Percentiles rank a stretch among this genome's conserved stretches.
Conservation (phyloP, 1,140 invertebrate species). For the Mercenaria mercenaria region DNA sequence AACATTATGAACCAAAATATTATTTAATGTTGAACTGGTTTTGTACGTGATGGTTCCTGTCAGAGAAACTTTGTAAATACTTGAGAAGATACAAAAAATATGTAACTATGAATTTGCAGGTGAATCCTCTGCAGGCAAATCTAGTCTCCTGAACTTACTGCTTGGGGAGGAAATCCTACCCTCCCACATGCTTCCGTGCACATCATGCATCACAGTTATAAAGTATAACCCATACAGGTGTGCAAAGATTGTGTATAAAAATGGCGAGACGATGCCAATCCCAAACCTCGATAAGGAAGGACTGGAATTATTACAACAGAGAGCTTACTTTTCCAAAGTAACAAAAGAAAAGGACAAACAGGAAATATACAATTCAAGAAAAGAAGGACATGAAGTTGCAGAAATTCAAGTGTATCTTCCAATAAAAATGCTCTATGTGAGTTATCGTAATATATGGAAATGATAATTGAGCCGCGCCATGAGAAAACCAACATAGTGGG, state of each 20-base stretch:
- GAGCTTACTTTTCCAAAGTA: conserved; percentile 49
- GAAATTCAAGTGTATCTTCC: conserved; percentile 61
- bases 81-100: too few species aligned
- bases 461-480: too few species aligned
- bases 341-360: not conserved
- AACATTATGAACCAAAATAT: too few species aligned
- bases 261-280: conserved; percentile 5
- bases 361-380: conserved; percentile 39
- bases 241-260: conserved; percentile 33
- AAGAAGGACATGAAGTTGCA: conserved; percentile 53
- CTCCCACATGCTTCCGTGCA: conserved; percentile 55
- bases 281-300: conserved; percentile 42
- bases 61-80: too few species aligned
- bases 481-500: too few species aligned
- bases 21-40: too few species aligned
- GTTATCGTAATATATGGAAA: too few species aligned
- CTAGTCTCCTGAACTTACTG: conserved; percentile 59
- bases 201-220: conserved; percentile 60
- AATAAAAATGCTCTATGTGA: conserved; percentile 32
- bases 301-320: conserved; percentile 32
- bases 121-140: conserved; percentile 60
- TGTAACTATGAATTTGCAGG: not conserved
- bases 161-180: conserved; percentile 55
- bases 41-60: too few species aligned
- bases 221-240: conserved; percentile 21